A percentile compares a stretch with the other conserved stretches of the same genome.
These are phyloP conservation scores for Nothura maculosa DNA, from an alignment of 2,797 vertebrate species.

Conservation along the genomic window DNA sequence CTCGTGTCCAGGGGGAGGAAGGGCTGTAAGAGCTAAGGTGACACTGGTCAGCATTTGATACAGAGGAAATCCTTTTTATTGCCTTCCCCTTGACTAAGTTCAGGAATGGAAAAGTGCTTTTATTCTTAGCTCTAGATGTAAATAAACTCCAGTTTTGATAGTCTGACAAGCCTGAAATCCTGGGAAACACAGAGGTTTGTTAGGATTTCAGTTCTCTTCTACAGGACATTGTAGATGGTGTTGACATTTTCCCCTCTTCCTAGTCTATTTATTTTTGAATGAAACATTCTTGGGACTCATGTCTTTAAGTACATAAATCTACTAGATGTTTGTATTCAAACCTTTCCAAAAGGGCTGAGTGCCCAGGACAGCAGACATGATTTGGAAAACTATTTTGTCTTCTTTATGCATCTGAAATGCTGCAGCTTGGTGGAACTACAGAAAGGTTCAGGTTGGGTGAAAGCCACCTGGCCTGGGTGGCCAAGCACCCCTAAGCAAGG, in stretches of 20 bases:
- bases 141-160: conserved; percentile 15
- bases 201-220: conserved; percentile 46
- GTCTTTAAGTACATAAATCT: conserved; percentile 23
- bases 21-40: conserved; percentile 26
- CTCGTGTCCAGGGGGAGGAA: not conserved
- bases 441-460: not conserved
- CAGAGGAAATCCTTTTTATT: conserved; percentile 51
- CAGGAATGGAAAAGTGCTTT: not conserved
- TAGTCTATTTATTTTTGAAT: conserved; percentile 34
- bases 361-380: not conserved
- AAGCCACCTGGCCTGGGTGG: not conserved
- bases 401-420: not conserved
- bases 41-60: conserved; percentile 5
- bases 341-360: not conserved
- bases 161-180: conserved; percentile 10
- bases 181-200: conserved; percentile 30
- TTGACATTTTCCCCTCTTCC: conserved; percentile 45
- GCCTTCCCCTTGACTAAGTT: not conserved
- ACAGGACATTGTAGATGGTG: not conserved
- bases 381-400: not conserved
- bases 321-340: conserved; percentile 9
- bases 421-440: not conserved
- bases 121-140: not conserved
- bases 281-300: conserved; percentile 30
- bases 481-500: not conserved